Evolutionary conservation across 1,140 invertebrate genomes (phyloP), one percentile per base, ranked within the genome.

Genomic region (Drosophila kohkoa): DNA sequence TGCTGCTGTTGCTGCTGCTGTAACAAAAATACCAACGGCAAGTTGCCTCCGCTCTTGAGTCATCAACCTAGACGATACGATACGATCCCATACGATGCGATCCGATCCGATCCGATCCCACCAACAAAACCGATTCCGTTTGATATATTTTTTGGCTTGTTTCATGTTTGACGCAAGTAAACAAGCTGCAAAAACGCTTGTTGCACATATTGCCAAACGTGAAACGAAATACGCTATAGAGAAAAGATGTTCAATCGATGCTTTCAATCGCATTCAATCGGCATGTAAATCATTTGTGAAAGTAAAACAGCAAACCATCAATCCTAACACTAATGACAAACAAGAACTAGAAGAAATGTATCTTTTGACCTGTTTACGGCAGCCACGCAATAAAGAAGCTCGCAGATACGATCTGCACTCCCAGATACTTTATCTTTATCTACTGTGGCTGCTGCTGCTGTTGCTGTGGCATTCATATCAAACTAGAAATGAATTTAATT

Each of bases 21-120:
- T 85, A 85, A 85, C 82, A 54, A 85, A 85, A 85, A 85, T 85
- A 85, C 81, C 81, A 85, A 86, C 81, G 81, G 77, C 81, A 85
- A 85, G 81, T 81, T 85, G 81, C 59, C 51, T 49, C 49, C 41
- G 74, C 77, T 81, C 82, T 86, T 85, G 82, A 85, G 82, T 85
- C 82, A 85, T 85, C 82, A 75, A 79, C 82, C 82, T 85, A 85
- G 81, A 75, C 65, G 43, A 41, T 46, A 3, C 28, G 30, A 38
- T 38, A 38, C 35, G 35, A 38, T 38, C 2, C 51, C 4, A 3
- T 13, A 6, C 58, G 20, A 58, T 74, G 52, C 62, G 65, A n/a
- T n/a, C 45, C 15, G 28, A 32, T 32, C 5, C 35, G 32, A 7
- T 10, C 2, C 51, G 5, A 3, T 13, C 6, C 58, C 62, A 64